Conservation (phyloP, 2,888 invertebrate species). For the Cerceris ruficornis region DNA sequence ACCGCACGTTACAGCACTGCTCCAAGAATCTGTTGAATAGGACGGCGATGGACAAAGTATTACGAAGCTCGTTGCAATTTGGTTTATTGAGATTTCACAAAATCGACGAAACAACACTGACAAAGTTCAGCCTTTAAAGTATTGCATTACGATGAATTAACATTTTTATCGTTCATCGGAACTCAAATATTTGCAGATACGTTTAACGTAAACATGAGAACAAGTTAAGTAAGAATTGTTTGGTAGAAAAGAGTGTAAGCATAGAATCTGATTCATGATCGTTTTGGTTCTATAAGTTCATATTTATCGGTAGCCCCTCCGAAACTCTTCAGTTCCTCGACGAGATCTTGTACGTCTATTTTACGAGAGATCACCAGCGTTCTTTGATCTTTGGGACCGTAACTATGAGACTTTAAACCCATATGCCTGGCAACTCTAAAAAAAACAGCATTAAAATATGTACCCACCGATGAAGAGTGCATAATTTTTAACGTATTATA, state of each 20-base stretch:
- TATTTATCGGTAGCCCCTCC: constrained; percentile 84
- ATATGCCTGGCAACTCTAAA: constrained; percentile 80
- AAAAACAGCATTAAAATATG: constrained; percentile 1
- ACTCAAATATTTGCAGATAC: too few relatives aligned
- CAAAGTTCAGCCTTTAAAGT: neutral
- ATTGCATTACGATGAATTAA: too few relatives aligned
- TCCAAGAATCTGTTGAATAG: neutral
- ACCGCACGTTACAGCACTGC: constrained; percentile 11
- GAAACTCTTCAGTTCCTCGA: constrained; percentile 80
- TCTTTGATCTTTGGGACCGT: constrained; percentile 81
- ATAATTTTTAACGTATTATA: neutral
- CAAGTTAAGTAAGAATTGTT: too few relatives aligned
- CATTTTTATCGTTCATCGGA: too few relatives aligned
- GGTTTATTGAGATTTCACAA: neutral
- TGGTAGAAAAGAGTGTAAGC: neutral
- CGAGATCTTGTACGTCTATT: constrained; percentile 80
- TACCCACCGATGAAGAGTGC: neutral
- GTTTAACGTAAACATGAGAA: too few relatives aligned
- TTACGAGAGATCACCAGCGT: constrained; percentile 83
- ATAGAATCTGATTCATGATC: neutral
- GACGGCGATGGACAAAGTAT: neutral
- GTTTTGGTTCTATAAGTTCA: constrained; percentile 79
- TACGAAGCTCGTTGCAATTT: neutral
- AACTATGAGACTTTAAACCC: constrained; percentile 83
- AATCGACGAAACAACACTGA: neutral